Evolutionary conservation across 1,140 invertebrate species (phyloP), one percentile per base, ranked within the genome.

Genomic region (Diplogasteroides magnus): DNA sequence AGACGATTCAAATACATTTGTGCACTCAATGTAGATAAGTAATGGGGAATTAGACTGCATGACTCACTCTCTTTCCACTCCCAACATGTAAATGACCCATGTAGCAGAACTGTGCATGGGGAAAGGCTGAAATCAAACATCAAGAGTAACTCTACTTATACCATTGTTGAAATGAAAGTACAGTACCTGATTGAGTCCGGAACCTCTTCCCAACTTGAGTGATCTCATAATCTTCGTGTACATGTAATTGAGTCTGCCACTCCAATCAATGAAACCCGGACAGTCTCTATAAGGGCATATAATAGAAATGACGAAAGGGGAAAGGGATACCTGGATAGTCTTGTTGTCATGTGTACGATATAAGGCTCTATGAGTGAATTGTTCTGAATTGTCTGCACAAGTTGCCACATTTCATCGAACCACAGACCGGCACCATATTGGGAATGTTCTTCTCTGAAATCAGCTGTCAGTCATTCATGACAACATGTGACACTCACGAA

Each of bases 241-340:
- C 85, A 96, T 91, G 77, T 85, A 69, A 27, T 81, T 80, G 27
- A 77, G 63, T 27, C 81, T 74, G 15, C 68, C 69, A 1, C 64
- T 88, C 92, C 92, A 97, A 77, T 96, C 89, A 65, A 96, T 89
- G 56, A 89, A 89, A 0, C 93, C 92, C 68, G 92, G 89, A 82
- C 90, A 91, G 71, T 88, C 85, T 68, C 85, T 85, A 0, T 91
- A 89, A 3, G 93, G 82, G 68, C 88, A 86, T 1, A 90, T 86
- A 80, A 94, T 2, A 75, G 31, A 28, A 14, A 19, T 68, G 26
- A 74, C 26, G n/a, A 28, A 68, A 67, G n/a, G n/a, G n/a, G n/a
- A 62, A 26, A 75, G 37, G 6, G 3, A 69, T 1, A 74, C 27
- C 55, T 70, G 32, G 1, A 68, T 32, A 37, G 77, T 77, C 76